Base-by-base conservation (phyloP, 2,888 invertebrate genomes). In the Mimumesa dahlbomi region DNA sequence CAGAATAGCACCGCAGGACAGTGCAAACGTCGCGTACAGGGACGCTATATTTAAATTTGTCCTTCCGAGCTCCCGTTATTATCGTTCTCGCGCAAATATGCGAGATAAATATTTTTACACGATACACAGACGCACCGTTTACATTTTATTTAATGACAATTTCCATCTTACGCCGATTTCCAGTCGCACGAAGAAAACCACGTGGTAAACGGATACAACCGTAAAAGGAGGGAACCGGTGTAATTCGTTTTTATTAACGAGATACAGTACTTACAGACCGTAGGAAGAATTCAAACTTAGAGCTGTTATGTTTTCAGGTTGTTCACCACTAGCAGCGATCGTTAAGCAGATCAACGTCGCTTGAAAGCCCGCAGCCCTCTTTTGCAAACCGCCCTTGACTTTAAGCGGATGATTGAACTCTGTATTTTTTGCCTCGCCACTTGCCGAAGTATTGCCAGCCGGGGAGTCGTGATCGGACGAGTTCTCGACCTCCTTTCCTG, bases 331-430 rank as follows among this genome's bases (percentile, higher is more conserved):
- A 72, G 92, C 92, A 91, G 95, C 95, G 53, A 94, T 95, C 84
- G 98, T 96, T 87, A 98, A 91, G 90, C 98, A 98, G 80, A 98
- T 96, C 77, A 99, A 92, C 87, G 97, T 95, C 49, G 98, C 96
- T 92, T 99, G 98, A 93, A 98, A 99, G 79, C 99, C 99, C n/a
- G 98, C 92, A 38, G 95, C 93, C 90, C 98, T 95, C 87, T 97
- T 96, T 86, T 95, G 94, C 69, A 92, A 91, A 34, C 97, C 97
- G 53, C 92, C 90, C 85, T 94, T 93, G 56, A 96, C 95, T 89
- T 92, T 93, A 64, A 95, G 90, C 69, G 91, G 90, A 63, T 90
- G 90, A 85, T 87, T 90, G 85, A 85, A 84, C 74, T 90, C 86
- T 73, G 81, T 83, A 80, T 76, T 82, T 87, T 87, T 90, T 86